Evolutionary conservation across 2,888 invertebrate species (phyloP), one percentile per base, ranked within the genome.

Genomic region (Abscondita cerata): DNA sequence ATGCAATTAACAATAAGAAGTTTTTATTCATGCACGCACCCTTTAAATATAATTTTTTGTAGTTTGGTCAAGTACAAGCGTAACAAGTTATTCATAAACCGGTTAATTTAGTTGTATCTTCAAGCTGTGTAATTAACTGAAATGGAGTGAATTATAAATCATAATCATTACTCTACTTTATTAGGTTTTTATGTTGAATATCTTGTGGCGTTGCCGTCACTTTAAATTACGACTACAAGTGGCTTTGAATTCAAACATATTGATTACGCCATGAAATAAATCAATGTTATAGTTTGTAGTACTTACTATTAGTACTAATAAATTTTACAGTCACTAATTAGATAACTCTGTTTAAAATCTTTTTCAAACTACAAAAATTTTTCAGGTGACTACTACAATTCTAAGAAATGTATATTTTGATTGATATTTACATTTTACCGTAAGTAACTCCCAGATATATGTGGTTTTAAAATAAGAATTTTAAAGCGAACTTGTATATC

Each of bases 141-240:
- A 60, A 60, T 54, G 60, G 31, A 57, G 51, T 59, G 53, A 60
- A 66, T 57, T 66, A 63, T 66, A 63, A 63, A 60, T 66, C 65
- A 66, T 60, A 63, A 60, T 63, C 65, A 66, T 60, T 59, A 52
- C 36, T 19, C 57, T 56, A 67, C 58, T 67, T 68, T 68, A 67
- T 67, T 66, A 60, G 65, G 65, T 60, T 63, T 55, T 57, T 59
- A 57, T 62, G 63, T 62, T 62, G 47, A 55, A 55, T 68, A 68
- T 65, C 54, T 64, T 53, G 65, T 65, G 63, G 44, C 47, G 60
- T 52, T 57, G 16, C 50, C 60, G 59, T 50, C 55, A 55, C 15
- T 56, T 59, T 65, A 61, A 67, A 63, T 65, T 67, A 67, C 56
- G 61, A 53, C 58, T 67, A 59, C 65, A 65, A 67, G 67, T 67